Percentiles rank a stretch among this genome's conserved stretches.
Evolutionary conservation across 2,797 vertebrate genomes (phyloP).

Genomic region (Pangasius mekongensis): DNA sequence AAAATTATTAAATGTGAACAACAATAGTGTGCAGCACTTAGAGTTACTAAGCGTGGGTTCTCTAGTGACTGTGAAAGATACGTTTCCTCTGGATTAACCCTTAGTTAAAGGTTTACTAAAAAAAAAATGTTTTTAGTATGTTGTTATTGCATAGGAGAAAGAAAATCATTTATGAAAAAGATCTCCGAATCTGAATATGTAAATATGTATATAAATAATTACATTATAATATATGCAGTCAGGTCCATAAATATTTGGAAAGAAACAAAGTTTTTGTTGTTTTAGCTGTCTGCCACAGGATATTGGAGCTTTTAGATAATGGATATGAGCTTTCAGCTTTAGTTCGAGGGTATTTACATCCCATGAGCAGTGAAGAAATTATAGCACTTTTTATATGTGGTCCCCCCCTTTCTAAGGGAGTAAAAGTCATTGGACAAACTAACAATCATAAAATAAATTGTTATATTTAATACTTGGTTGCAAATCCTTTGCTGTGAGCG

Average conservation of each 20-base stretch:
- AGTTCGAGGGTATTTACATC: neutral
- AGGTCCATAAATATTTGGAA: neutral
- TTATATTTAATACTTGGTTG: neutral
- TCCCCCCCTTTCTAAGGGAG: neutral
- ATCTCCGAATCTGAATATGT: neutral
- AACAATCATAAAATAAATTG: neutral
- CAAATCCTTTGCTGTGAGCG: neutral
- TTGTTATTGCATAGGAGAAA: neutral
- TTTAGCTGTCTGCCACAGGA: neutral
- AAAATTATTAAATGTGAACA: neutral
- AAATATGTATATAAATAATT: no score
- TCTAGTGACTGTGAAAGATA: neutral
- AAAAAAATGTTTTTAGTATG: neutral
- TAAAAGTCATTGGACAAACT: neutral
- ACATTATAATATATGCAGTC: no score
- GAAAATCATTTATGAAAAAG: neutral
- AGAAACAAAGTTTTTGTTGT: neutral
- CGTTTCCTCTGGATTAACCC: neutral
- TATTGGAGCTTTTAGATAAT: neutral
- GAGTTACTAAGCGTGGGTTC: neutral
- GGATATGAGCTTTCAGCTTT: neutral
- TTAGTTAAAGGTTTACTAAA: neutral
- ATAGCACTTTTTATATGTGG: neutral
- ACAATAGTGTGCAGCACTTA: neutral
- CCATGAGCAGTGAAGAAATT: no score